A percentile compares a stretch with the other conserved stretches of the same genome.
Conservation (phyloP, 2,888 invertebrate genomes). For the Pristionchus arcanus region DNA sequence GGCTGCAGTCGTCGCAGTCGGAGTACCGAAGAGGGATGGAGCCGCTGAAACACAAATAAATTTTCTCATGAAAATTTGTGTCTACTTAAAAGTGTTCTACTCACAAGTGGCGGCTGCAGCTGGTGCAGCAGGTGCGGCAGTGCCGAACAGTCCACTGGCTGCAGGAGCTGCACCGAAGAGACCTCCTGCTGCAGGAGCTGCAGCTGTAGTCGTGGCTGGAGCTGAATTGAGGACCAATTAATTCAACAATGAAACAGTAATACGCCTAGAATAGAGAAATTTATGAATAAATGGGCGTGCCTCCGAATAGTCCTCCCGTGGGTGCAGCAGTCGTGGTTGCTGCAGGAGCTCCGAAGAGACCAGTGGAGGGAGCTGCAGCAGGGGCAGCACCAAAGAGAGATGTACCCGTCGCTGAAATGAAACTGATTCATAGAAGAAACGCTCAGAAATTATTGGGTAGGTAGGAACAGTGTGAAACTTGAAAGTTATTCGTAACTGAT, state of each 20-base stretch:
- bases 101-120: constrained; percentile 38
- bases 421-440: too few species aligned
- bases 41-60: constrained; percentile 30
- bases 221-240: not conserved
- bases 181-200: not conserved
- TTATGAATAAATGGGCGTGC: not conserved
- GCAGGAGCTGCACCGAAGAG: not conserved
- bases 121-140: constrained; percentile 53
- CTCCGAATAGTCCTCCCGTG: not conserved
- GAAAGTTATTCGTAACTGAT: too few species aligned
- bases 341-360: constrained; percentile 53
- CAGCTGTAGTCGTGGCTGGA: not conserved
- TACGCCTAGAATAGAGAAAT: too few species aligned
- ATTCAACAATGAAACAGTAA: too few species aligned
- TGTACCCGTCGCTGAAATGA: not conserved
- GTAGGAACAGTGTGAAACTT: too few species aligned
- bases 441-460: too few species aligned
- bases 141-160: constrained; percentile 53
- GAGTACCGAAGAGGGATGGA: constrained; percentile 47
- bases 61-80: not conserved
- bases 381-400: constrained; percentile 45
- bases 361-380: constrained; percentile 6
- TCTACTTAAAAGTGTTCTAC: not conserved
- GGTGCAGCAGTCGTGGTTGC: not conserved
- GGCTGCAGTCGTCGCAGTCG: constrained; percentile 32